Evolutionary conservation across 2,113 vertebrate genomes (phyloP).

Genomic region (Rhabdomys dilectus): DNA sequence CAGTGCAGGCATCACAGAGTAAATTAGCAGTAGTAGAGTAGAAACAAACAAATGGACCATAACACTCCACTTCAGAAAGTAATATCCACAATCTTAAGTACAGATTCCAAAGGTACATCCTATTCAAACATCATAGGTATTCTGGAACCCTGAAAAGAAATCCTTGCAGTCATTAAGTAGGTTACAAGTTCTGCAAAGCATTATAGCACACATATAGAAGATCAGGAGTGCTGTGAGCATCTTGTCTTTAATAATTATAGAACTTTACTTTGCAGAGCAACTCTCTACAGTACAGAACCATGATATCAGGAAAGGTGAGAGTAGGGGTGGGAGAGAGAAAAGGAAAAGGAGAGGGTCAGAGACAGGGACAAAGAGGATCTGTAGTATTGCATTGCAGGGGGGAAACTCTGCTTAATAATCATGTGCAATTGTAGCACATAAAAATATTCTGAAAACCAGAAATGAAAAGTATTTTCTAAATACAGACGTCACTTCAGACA

Average conservation of each 20-base stretch:
- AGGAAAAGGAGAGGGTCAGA: not conserved
- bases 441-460: constrained; percentile 2
- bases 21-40: constrained; percentile 37
- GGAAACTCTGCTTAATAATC: not conserved
- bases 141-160: constrained; percentile 46
- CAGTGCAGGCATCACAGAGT: not conserved
- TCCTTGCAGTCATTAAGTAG: not conserved
- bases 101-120: not conserved
- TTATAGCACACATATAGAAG: not conserved
- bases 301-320: not conserved
- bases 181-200: not conserved
- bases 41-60: constrained; percentile 37
- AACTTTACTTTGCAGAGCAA: constrained; percentile 1
- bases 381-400: not conserved
- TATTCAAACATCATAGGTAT: constrained; percentile 32
- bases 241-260: constrained; percentile 6
- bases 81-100: not conserved
- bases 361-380: not conserved
- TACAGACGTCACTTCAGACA: too few species aligned
- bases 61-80: constrained; percentile 24
- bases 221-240: not conserved
- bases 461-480: constrained; percentile 19
- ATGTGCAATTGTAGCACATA: not conserved
- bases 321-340: not conserved
- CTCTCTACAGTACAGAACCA: not conserved